Percentiles rank a stretch among this genome's conserved stretches.
phyloP scores from a whole-genome alignment of 2,113 vertebrate genomes.

The Shinisaurus crocodilurus region DNA sequence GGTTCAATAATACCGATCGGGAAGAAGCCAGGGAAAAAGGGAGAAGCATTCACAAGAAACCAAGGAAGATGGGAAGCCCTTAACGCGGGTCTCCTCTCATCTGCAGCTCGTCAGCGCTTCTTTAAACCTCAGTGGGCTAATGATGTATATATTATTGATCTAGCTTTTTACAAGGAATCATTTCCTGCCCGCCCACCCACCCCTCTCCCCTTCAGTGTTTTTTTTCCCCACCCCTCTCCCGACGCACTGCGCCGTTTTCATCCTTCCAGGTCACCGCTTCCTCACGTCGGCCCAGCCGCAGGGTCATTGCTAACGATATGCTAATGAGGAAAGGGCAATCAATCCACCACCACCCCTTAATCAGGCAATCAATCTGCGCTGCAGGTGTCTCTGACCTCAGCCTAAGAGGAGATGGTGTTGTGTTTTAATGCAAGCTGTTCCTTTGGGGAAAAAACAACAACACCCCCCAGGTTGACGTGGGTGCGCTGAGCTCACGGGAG shows the following conservation, averaged over 20 bases:
- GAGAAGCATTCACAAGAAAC: neutral
- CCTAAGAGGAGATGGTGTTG: neutral
- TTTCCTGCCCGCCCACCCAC: accelerated
- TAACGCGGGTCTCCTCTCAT: accelerated
- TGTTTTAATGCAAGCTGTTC: neutral
- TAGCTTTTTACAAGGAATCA: constrained; percentile 68
- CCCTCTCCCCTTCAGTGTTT: constrained; percentile 74
- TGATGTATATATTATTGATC: constrained; percentile 74
- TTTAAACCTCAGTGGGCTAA: constrained; percentile 36
- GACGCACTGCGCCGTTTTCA: constrained; percentile 72
- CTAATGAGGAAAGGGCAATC: constrained; percentile 87
- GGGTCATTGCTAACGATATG: constrained; percentile 85
- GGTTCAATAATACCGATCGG: neutral
- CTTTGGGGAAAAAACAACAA: too few species aligned
- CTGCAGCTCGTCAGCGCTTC: neutral
- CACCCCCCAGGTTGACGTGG: accelerated
- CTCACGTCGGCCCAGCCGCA: constrained; percentile 50
- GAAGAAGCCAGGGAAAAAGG: neutral
- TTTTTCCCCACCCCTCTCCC: constrained; percentile 74
- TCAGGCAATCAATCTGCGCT: constrained; percentile 82
- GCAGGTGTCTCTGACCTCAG: constrained; percentile 71
- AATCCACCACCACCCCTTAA: constrained; percentile 83
- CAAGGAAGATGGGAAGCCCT: neutral
- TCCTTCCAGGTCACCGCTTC: constrained; percentile 76
- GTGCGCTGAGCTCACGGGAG: neutral